phyloP scores from a whole-genome alignment of 2,888 invertebrate species.

The Lamproptera curius region DNA sequence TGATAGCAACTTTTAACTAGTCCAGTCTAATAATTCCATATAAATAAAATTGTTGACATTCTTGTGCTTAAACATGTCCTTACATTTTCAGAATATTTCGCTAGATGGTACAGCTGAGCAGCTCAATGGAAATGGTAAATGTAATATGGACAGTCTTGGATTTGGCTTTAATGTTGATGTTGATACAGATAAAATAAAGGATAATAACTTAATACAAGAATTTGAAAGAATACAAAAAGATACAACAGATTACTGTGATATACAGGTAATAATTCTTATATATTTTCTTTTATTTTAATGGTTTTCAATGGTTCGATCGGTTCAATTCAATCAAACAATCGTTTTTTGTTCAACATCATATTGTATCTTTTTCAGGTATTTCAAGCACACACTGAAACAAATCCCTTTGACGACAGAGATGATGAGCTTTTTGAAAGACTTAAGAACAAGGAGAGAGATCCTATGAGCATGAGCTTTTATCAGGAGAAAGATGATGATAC shows the following conservation, averaged over 20 bases:
- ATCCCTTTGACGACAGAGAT: constrained; percentile 67
- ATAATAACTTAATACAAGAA: constrained; percentile 68
- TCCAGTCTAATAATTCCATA: too few species aligned
- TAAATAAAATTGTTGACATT: constrained; percentile 4
- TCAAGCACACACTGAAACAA: constrained; percentile 65
- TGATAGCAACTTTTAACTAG: too few species aligned
- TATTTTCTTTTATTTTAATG: not conserved
- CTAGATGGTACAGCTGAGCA: constrained; percentile 56
- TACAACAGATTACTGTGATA: constrained; percentile 73
- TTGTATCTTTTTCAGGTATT: too few species aligned
- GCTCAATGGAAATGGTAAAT: constrained; percentile 63
- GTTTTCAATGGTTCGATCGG: too few species aligned
- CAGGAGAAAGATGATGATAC: constrained; percentile 79
- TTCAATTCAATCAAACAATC: too few species aligned
- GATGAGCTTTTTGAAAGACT: constrained; percentile 71
- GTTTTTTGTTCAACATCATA: too few species aligned
- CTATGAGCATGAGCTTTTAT: constrained; percentile 82
- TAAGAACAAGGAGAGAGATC: constrained; percentile 78
- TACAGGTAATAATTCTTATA: constrained; percentile 52
- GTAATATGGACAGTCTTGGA: constrained; percentile 64
- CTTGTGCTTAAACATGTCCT: too few species aligned
- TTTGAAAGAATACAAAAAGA: constrained; percentile 81
- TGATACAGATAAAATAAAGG: constrained; percentile 67
- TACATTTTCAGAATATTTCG: constrained; percentile 68
- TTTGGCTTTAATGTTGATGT: constrained; percentile 67